Evolutionary conservation across 2,888 invertebrate species (phyloP).

Genomic region (Brenthis hecate): DNA sequence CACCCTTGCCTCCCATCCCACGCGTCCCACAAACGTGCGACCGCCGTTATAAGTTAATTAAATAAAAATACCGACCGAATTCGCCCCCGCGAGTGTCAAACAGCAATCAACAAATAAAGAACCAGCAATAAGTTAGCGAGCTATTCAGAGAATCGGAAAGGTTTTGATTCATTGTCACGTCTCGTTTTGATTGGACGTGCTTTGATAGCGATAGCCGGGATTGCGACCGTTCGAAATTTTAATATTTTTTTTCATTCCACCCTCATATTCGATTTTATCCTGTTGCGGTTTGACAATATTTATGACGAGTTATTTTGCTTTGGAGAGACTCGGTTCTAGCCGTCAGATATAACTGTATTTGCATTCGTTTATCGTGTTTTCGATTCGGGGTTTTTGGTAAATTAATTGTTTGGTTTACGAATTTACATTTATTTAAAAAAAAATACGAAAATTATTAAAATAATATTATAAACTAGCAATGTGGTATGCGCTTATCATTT

Average conservation of each 20-base stretch:
- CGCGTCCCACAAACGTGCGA: conserved; percentile 54
- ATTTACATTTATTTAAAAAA: conserved; percentile 16
- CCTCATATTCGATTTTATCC: conserved; percentile 74
- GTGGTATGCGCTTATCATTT: too few species aligned
- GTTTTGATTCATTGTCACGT: conserved; percentile 80
- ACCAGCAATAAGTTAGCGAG: conserved; percentile 76
- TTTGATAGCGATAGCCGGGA: conserved; percentile 79
- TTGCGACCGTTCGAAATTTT: conserved; percentile 74
- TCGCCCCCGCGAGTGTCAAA: conserved; percentile 70
- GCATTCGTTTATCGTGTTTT: conserved; percentile 54
- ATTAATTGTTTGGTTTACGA: conserved; percentile 32
- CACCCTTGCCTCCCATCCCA: conserved; percentile 45
- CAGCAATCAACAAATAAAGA: conserved; percentile 79
- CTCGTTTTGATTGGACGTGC: conserved; percentile 81
- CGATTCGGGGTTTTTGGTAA: conserved; percentile 29
- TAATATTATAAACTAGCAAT: too few species aligned
- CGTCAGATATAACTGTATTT: conserved; percentile 47
- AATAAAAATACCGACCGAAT: conserved; percentile 73
- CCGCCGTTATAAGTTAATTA: conserved; percentile 69
- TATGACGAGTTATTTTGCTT: conserved; percentile 70
- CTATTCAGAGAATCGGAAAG: conserved; percentile 76
- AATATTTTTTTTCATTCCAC: conserved; percentile 68
- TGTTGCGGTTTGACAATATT: conserved; percentile 71
- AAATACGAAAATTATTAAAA: background rate
- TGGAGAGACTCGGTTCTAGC: conserved; percentile 51